These are phyloP conservation scores for Ptychodera flava DNA, from an alignment of 35 echinoderm and acorn worm species.

Conservation along the genomic window DNA sequence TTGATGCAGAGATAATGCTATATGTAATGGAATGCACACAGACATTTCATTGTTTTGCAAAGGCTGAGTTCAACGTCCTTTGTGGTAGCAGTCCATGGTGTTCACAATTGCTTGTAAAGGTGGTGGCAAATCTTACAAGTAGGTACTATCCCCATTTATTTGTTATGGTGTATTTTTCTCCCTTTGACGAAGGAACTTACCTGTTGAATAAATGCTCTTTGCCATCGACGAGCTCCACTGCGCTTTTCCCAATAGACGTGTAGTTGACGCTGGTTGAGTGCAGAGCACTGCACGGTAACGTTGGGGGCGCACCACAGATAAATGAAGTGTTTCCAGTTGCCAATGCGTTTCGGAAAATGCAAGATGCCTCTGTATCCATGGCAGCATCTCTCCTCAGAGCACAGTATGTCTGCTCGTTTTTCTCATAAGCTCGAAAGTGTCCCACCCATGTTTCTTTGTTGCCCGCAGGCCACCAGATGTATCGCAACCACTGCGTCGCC, in stretches of 20 bases:
- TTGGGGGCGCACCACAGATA: neutral
- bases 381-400: neutral
- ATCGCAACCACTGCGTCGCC: neutral
- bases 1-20: too few relatives aligned
- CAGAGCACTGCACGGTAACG: neutral
- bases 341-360: neutral
- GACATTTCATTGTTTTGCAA: too few relatives aligned
- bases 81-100: too few relatives aligned
- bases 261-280: neutral
- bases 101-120: too few relatives aligned
- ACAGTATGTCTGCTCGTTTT: neutral
- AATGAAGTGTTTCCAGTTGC: neutral
- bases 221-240: neutral
- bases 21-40: too few relatives aligned
- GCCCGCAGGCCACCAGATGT: neutral
- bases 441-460: neutral
- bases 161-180: too few relatives aligned
- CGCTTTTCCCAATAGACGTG: neutral
- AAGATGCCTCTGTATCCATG: neutral
- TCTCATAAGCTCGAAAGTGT: neutral
- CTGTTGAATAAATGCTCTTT: neutral
- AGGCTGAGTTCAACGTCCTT: too few relatives aligned
- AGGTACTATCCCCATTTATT: too few relatives aligned
- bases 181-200: too few relatives aligned
- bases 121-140: too few relatives aligned